Conservation (phyloP, 1,140 invertebrate genomes). For the Bombus fervidus region DNA sequence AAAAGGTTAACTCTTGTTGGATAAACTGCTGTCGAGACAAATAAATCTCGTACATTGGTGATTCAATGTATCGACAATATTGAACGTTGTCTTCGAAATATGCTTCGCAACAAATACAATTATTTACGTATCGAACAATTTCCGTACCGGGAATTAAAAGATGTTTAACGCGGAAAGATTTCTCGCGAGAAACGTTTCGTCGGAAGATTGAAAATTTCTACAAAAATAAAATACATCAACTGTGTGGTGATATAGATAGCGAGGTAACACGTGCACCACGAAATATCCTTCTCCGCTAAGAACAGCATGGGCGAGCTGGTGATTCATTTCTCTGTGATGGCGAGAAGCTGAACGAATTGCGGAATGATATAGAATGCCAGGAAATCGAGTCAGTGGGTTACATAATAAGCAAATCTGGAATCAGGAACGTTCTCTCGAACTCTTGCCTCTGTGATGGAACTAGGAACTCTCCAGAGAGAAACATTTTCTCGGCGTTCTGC, state of each 20-base stretch:
- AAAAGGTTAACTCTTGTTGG: neutral
- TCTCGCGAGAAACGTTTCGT: no score
- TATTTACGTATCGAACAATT: no score
- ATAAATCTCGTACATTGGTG: no score
- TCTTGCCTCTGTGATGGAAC: neutral
- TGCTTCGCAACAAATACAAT: no score
- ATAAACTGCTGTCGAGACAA: neutral
- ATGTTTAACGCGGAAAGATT: no score
- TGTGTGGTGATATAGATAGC: neutral
- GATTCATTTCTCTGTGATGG: neutral
- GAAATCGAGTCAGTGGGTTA: neutral
- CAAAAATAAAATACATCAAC: neutral
- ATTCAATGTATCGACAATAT: neutral
- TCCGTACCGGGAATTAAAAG: no score
- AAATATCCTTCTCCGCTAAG: no score
- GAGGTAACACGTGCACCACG: neutral
- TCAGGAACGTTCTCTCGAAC: constrained; percentile 11
- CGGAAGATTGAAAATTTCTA: neutral
- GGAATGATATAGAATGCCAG: neutral
- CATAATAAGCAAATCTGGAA: constrained; percentile 28
- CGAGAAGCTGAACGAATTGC: neutral
- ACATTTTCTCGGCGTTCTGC: neutral
- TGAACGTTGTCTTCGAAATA: neutral
- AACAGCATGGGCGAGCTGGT: no score
- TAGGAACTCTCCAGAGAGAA: neutral